phyloP scores from a whole-genome alignment of 2,113 vertebrate species.

The Ammospiza nelsoni region DNA sequence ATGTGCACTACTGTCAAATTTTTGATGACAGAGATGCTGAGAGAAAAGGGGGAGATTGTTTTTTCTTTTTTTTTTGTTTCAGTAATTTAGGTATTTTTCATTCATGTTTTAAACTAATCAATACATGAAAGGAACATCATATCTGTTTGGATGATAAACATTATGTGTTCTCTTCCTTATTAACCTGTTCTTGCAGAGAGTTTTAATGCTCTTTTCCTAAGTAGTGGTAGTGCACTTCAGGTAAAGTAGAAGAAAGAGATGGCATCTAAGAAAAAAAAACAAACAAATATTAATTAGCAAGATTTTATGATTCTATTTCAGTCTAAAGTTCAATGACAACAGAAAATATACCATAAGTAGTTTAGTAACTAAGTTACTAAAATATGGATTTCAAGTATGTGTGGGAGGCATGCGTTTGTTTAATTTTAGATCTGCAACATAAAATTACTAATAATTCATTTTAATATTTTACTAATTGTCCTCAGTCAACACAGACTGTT shows the following conservation, averaged over 20 bases:
- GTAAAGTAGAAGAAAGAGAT: slow-evolving; percentile 82
- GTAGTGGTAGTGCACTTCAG: slow-evolving; percentile 80
- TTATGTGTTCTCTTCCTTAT: slow-evolving; percentile 63
- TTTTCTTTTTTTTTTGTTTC: neutral
- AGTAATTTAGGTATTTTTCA: slow-evolving; percentile 43
- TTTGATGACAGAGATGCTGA: slow-evolving; percentile 68
- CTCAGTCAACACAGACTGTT: neutral
- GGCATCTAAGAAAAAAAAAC: slow-evolving; percentile 69
- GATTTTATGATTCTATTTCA: neutral
- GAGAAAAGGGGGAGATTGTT: slow-evolving; percentile 3
- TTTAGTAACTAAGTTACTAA: neutral
- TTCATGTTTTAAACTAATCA: slow-evolving; percentile 67
- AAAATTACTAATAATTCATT: neutral
- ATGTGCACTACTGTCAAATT: slow-evolving; percentile 73
- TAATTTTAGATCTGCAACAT: neutral
- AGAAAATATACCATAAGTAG: neutral
- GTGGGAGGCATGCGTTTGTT: neutral
- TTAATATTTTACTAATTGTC: neutral
- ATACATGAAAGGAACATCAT: slow-evolving; percentile 62
- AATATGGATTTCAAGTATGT: neutral
- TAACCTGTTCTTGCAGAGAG: slow-evolving; percentile 67
- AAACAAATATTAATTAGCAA: neutral
- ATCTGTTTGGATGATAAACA: slow-evolving; percentile 59
- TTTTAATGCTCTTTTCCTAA: slow-evolving; percentile 55
- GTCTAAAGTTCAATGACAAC: neutral